phyloP scores from a whole-genome alignment of 37 sponge, comb jelly and placozoan genomes.

The Agelas oroides region DNA sequence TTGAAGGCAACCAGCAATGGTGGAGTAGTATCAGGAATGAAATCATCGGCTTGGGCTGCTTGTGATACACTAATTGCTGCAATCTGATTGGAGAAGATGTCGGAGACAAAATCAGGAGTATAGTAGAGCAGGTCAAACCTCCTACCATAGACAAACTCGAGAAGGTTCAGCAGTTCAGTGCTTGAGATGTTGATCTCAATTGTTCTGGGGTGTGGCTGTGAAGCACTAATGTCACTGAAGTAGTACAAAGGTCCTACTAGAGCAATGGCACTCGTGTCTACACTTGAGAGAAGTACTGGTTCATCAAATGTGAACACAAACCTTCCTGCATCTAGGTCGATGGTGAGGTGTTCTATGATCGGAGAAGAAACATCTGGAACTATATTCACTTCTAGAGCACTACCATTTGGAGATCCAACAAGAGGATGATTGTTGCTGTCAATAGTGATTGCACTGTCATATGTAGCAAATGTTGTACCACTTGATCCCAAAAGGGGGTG shows the following conservation, averaged over 20 bases:
- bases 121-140: conserved; percentile 15
- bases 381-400: conserved; percentile 58
- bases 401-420: conserved; percentile 57
- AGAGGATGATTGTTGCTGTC: conserved; percentile 69
- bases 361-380: conserved; percentile 67
- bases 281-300: conserved; percentile 36
- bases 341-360: conserved; percentile 12
- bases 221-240: conserved; percentile 14
- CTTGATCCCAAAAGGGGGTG: conserved; percentile 37
- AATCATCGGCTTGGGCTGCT: conserved; percentile 1
- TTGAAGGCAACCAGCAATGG: conserved; percentile 65
- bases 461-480: conserved; percentile 66
- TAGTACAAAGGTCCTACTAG: neutral
- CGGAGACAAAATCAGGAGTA: conserved; percentile 47
- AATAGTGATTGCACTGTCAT: conserved; percentile 48
- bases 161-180: conserved; percentile 11
- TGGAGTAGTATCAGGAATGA: conserved; percentile 64
- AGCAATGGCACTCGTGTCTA: conserved; percentile 4
- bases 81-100: conserved; percentile 57
- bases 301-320: conserved; percentile 80
- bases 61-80: neutral
- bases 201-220: neutral
- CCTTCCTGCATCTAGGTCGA: conserved; percentile 68
- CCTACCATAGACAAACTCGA: conserved; percentile 42
- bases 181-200: conserved; percentile 2